Percentiles rank a stretch among this genome's conserved stretches.
These are phyloP conservation scores for Pyrrhosoma nymphula DNA, from an alignment of 2,888 invertebrate genomes.

Conservation along the genomic window DNA sequence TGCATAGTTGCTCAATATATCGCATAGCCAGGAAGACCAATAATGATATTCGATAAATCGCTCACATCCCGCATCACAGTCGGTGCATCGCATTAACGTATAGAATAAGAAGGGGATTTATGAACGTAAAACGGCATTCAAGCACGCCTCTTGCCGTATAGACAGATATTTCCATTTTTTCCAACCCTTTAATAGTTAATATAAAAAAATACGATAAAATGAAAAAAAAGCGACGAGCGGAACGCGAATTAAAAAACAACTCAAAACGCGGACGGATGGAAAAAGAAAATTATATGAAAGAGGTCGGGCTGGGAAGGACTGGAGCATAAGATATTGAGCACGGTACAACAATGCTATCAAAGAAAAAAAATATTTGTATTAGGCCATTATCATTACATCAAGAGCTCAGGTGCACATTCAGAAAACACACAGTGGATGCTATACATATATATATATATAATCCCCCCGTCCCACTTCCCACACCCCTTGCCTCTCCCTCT, in stretches of 20 bases:
- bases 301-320: conserved; percentile 50
- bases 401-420: conserved; percentile 64
- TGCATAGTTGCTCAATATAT: no score
- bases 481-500: not conserved
- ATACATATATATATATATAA: conserved; percentile 22
- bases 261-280: not conserved
- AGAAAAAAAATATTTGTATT: conserved; percentile 67
- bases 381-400: conserved; percentile 60
- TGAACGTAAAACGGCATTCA: not conserved
- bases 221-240: not conserved
- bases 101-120: no score
- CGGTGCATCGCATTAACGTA: no score
- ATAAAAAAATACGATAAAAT: not conserved
- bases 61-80: no score
- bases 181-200: conserved; percentile 25
- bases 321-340: conserved; percentile 59
- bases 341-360: conserved; percentile 65
- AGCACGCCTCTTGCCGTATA: conserved; percentile 12
- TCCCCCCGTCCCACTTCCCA: not conserved
- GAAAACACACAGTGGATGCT: conserved; percentile 45
- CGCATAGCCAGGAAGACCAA: no score
- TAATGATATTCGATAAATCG: no score
- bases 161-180: conserved; percentile 10
- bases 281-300: conserved; percentile 10
- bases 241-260: not conserved